Conservation (phyloP, 2,113 vertebrate species). For the Cricetomys ansorgei region DNA sequence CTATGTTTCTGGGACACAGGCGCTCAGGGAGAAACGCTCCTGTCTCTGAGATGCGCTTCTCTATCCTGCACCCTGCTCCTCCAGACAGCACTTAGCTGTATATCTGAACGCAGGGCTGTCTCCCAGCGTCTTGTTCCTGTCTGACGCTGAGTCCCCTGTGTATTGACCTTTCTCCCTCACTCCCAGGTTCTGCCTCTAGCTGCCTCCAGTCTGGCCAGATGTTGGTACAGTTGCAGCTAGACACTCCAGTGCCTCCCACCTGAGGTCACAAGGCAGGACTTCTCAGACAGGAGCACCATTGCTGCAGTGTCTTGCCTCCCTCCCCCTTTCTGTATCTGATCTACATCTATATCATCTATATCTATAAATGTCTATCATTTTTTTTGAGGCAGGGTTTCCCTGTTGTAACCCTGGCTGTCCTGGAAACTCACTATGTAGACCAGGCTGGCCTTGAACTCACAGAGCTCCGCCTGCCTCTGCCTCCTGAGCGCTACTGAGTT, state of each 20-base stretch:
- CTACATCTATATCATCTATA: too few species aligned
- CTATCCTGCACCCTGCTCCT: neutral
- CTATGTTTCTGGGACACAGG: neutral
- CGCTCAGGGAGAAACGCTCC: neutral
- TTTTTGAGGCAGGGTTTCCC: too few species aligned
- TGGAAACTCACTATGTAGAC: too few species aligned
- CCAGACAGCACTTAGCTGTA: neutral
- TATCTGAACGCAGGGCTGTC: too few species aligned
- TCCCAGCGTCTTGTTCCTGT: neutral
- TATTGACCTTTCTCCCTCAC: neutral
- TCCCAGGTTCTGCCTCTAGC: neutral
- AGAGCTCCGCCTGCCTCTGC: too few species aligned
- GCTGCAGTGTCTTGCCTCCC: neutral
- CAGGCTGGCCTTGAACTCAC: too few species aligned
- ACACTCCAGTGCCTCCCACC: neutral
- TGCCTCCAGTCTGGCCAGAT: neutral
- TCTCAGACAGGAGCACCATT: neutral
- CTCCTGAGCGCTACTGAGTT: too few species aligned
- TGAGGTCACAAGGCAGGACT: neutral
- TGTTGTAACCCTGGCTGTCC: too few species aligned
- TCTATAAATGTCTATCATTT: too few species aligned
- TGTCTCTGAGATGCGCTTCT: neutral
- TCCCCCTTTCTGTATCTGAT: neutral
- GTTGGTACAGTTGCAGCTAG: neutral
- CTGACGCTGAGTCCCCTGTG: neutral